Evolutionary conservation across 1,140 invertebrate species (phyloP), one percentile per base, ranked within the genome.

Genomic region (Heliconius hermathena): DNA sequence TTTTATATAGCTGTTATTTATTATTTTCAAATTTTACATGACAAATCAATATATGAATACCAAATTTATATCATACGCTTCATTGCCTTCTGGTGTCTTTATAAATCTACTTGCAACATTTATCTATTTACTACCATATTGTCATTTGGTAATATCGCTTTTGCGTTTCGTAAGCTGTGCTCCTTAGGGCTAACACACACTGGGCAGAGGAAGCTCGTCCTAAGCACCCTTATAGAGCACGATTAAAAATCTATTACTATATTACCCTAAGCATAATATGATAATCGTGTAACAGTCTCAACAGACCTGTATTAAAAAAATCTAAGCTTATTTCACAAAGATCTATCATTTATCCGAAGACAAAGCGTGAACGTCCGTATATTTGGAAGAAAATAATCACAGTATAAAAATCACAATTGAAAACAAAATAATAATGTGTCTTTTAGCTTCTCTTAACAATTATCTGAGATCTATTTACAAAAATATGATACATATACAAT

Each of bases 1-100:
- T 22, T 60, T n/a, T 2, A 52, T 22, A 20, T 11, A 0, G 26
- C 26, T 66, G 36, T 73, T 46, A 16, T 46, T n/a, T 66, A 5
- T 74, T 49, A 49, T 46, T 46, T 73, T n/a, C 2, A 33, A 74
- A 26, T 29, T 66, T 66, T 16, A 66, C 26, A 75, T 81, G 57
- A 81, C 72, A 81, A 77, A 77, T 77, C 41, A 81, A 74, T 77
- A 80, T 46, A 76, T 22, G 5, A 26, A 11, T 74, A 38, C 52
- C 38, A 11, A 41, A 41, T 26, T 20, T 71, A 54, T 73, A 54
- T 80, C 20, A 54, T 73, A 81, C 76, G 87, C 85, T 73, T 90
- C 90, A 91, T 92, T 92, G 90, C 90, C 90, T 90, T 92, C 82
- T 78, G 88, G 86, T 90, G 88, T 88, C 77, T 84, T 73, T 82